Conservation (phyloP, 2,797 vertebrate genomes). For the Diplodus puntazzo region DNA sequence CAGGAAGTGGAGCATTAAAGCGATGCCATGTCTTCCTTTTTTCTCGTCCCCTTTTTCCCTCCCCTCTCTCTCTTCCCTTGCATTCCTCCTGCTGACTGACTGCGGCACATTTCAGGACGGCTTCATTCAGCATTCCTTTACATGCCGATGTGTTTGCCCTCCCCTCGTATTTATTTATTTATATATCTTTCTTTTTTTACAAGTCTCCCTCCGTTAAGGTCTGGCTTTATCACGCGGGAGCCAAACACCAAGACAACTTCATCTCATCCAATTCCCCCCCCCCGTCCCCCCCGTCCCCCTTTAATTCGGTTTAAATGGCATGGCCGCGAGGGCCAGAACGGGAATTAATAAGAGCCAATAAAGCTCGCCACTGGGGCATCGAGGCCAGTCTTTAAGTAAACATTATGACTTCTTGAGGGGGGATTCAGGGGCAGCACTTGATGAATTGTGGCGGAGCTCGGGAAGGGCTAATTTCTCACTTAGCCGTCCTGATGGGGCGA, state of each 20-base stretch:
- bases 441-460: constrained; percentile 81
- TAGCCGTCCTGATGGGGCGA: constrained; percentile 83
- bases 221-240: constrained; percentile 68
- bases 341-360: constrained; percentile 86
- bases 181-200: constrained; percentile 16
- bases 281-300: constrained; percentile 74
- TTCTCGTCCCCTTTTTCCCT: background rate
- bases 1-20: constrained; percentile 81
- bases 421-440: constrained; percentile 75
- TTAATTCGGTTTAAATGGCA: constrained; percentile 86
- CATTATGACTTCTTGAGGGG: constrained; percentile 84
- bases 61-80: constrained; percentile 30
- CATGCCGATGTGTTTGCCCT: constrained; percentile 68
- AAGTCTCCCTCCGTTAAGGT: constrained; percentile 65
- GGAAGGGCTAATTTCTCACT: constrained; percentile 85
- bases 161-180: constrained; percentile 10
- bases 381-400: constrained; percentile 83
- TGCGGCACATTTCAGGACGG: constrained; percentile 70
- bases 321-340: constrained; percentile 70
- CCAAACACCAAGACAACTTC: constrained; percentile 80
- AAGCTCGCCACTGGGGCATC: constrained; percentile 79
- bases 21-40: constrained; percentile 61
- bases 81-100: constrained; percentile 65
- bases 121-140: constrained; percentile 81
- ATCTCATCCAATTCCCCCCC: constrained; percentile 83